A percentile compares a stretch with the other conserved stretches of the same genome.
Evolutionary conservation across 2,888 invertebrate genomes (phyloP).

Genomic region (Heliconius hortense): DNA sequence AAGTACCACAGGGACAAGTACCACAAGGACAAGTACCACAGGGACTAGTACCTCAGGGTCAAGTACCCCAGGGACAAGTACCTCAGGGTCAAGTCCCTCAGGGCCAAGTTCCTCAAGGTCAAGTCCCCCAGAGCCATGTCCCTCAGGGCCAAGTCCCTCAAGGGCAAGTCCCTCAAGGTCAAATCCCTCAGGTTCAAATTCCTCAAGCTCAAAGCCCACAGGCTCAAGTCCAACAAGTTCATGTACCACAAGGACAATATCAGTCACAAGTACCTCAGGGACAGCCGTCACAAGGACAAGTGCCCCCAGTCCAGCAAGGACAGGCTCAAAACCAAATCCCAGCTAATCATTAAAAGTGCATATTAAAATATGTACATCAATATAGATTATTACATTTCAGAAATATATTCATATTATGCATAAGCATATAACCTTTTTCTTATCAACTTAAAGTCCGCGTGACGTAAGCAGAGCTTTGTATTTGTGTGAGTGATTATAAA

Average conservation of each 20-base stretch:
- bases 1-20: constrained; percentile 43
- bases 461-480: too few relatives aligned
- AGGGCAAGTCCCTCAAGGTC: not conserved
- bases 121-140: not conserved
- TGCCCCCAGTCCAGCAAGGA: not conserved
- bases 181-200: not conserved
- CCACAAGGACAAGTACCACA: constrained; percentile 37
- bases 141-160: not conserved
- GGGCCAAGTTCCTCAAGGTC: not conserved
- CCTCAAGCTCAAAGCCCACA: not conserved
- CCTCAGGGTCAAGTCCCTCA: constrained; percentile 45
- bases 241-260: not conserved
- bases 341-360: constrained; percentile 2
- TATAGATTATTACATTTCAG: not conserved
- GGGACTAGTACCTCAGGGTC: constrained; percentile 41
- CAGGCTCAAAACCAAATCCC: not conserved
- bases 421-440: not conserved
- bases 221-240: not conserved
- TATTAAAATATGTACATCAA: not conserved
- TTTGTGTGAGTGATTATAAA: too few relatives aligned
- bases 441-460: not conserved
- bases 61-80: constrained; percentile 42
- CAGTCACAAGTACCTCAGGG: not conserved
- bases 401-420: constrained; percentile 4
- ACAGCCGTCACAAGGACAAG: not conserved